Base-by-base conservation (phyloP, 2,113 vertebrate species). In the Halichoeres trimaculatus region DNA sequence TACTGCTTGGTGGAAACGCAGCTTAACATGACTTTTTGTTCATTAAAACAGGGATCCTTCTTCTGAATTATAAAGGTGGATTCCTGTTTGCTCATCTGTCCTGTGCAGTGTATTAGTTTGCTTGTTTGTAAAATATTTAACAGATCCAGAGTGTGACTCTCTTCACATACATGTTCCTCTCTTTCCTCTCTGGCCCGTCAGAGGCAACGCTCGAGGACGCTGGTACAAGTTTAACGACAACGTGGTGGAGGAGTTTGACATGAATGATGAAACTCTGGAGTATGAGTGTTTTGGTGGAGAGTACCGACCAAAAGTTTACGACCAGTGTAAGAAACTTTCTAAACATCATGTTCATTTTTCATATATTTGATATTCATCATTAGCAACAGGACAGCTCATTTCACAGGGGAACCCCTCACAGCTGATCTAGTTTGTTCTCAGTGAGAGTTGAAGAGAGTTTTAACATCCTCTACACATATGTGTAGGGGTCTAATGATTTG, bases 161-260 rank as follows among this genome's bases (percentile, higher is more conserved):
- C n/a, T n/a, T n/a, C n/a, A n/a, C n/a, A n/a, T n/a, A n/a, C n/a
- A n/a, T n/a, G n/a, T n/a, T 30, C 30, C 30, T 30, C 30, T 30
- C 30, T n/a, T 7, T 7, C 9, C 10, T 40, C 38, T 45, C 43
- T 16, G 17, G 12, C 40, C 24, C 56, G 24, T 35, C 83, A 98
- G 97, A 73, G 96, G 96, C 1, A 94, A 94, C 75, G 95, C 95
- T 36, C 96, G 96, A 80, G 96, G 96, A 61, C 96, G 96, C 26
- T 99, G 98, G 98, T 99, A 97, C 87, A 99, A 99, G 86, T 99
- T 99, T 88, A 99, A 99, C 17, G 98, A 99, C 90, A 99, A 97
- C 0, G 90, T 98, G 61, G 97, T 99, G 50, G 98, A 99, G 90
- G 98, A 99, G 91, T 99, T 99, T 65, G 97, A 99, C 52, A 95